Conservation (phyloP, 2,888 invertebrate species). For the Ornithoptera alexandrae region DNA sequence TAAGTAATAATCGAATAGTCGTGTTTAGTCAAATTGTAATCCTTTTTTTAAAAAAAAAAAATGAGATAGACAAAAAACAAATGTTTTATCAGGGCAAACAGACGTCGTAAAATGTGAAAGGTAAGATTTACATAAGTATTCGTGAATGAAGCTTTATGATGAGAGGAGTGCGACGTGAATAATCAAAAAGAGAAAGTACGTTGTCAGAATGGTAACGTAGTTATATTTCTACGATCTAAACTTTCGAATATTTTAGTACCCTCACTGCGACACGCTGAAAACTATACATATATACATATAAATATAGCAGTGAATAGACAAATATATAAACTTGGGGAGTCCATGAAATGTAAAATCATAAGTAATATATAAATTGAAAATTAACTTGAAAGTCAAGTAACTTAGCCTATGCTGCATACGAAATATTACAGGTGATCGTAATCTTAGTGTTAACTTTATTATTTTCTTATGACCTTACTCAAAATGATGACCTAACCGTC, state of each 20-base stretch:
- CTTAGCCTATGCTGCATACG: too few species aligned
- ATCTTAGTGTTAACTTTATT: too few species aligned
- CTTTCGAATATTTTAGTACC: constrained; percentile 1
- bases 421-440: too few species aligned
- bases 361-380: too few species aligned
- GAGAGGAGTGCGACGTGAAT: constrained; percentile 22
- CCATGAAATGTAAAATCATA: too few species aligned
- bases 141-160: constrained; percentile 9
- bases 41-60: background rate
- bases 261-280: background rate
- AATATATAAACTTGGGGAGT: too few species aligned
- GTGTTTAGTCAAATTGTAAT: background rate
- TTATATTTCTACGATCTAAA: background rate
- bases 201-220: constrained; percentile 12
- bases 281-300: background rate
- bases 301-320: too few species aligned
- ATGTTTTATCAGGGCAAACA: background rate
- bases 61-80: background rate
- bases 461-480: too few species aligned
- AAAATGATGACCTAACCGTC: too few species aligned
- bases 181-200: constrained; percentile 8
- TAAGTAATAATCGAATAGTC: background rate
- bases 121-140: constrained; percentile 11
- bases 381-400: too few species aligned
- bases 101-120: constrained; percentile 10